Conservation (phyloP, 92 coral and sea anemone genomes). For the Montipora capitata region DNA sequence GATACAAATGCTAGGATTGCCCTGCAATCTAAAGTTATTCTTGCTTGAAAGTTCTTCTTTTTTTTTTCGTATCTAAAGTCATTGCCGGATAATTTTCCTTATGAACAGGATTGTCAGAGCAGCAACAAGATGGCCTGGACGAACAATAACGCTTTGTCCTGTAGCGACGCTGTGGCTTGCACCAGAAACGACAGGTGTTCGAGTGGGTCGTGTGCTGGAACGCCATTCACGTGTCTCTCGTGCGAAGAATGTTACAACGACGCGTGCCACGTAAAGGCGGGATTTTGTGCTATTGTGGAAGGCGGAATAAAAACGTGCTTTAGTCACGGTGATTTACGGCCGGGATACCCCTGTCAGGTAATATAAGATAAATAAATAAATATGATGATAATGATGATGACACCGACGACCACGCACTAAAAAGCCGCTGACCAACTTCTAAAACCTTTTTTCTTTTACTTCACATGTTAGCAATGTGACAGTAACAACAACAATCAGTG, state of each 20-base stretch:
- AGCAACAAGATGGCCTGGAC: constrained; percentile 12
- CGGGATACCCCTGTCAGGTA: constrained; percentile 93
- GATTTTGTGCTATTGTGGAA: constrained; percentile 68
- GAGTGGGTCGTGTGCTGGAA: constrained; percentile 79
- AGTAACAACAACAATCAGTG: constrained; percentile 82
- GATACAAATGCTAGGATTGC: too few relatives aligned
- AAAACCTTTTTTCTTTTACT: too few relatives aligned
- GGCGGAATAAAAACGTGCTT: constrained; percentile 68
- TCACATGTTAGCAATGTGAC: constrained; percentile 85
- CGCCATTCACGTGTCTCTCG: constrained; percentile 77
- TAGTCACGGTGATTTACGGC: constrained; percentile 60
- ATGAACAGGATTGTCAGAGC: constrained; percentile 9
- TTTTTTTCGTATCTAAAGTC: too few relatives aligned
- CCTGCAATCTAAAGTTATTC: too few relatives aligned
- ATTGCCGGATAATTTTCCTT: too few relatives aligned
- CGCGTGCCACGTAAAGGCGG: constrained; percentile 78
- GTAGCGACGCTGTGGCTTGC: constrained; percentile 81
- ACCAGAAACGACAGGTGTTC: constrained; percentile 82
- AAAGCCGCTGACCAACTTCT: background rate
- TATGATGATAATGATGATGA: background rate
- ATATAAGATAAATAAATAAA: background rate
- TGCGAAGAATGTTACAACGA: constrained; percentile 84
- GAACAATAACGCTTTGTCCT: constrained; percentile 36
- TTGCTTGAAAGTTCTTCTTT: too few relatives aligned
- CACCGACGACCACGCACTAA: background rate